These are phyloP conservation scores for Bovichtus variegatus DNA, from an alignment of 2,797 vertebrate species.

Conservation along the genomic window DNA sequence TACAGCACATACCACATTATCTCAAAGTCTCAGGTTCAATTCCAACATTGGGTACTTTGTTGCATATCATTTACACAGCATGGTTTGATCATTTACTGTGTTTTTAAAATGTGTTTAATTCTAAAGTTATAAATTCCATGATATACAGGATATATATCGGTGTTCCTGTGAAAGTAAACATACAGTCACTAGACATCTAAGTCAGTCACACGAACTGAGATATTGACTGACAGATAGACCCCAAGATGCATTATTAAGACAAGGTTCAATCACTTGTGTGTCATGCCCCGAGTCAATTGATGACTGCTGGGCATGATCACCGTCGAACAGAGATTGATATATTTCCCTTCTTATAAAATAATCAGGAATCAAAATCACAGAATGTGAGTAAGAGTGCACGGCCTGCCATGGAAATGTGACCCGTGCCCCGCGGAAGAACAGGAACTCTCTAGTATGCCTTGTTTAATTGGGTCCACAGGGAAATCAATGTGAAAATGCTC, in stretches of 20 bases:
- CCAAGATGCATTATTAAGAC: conserved; percentile 9
- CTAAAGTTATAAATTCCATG: background rate
- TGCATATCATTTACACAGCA: background rate
- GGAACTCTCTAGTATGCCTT: conserved; percentile 51
- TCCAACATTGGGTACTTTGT: too few relatives aligned
- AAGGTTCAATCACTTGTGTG: background rate
- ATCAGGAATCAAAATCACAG: conserved; percentile 49
- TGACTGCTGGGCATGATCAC: background rate
- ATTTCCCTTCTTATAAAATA: conserved; percentile 51
- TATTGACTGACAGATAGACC: conserved; percentile 17
- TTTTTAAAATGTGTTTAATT: background rate
- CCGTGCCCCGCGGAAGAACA: conserved; percentile 39
- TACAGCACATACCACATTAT: too few relatives aligned
- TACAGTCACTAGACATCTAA: conserved; percentile 2
- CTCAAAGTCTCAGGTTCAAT: too few relatives aligned
- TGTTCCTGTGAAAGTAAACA: background rate
- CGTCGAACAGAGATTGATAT: conserved; percentile 21
- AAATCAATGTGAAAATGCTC: conserved; percentile 71
- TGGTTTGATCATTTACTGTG: background rate
- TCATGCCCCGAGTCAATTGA: conserved; percentile 17
- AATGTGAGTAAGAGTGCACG: conserved; percentile 31
- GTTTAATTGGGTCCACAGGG: conserved; percentile 75
- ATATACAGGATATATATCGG: background rate
- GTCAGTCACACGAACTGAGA: conserved; percentile 9
- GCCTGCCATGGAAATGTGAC: conserved; percentile 58